Percentiles rank a stretch among this genome's conserved stretches.
Evolutionary conservation across 1,140 invertebrate genomes (phyloP).

Genomic region (Bombus pascuorum): DNA sequence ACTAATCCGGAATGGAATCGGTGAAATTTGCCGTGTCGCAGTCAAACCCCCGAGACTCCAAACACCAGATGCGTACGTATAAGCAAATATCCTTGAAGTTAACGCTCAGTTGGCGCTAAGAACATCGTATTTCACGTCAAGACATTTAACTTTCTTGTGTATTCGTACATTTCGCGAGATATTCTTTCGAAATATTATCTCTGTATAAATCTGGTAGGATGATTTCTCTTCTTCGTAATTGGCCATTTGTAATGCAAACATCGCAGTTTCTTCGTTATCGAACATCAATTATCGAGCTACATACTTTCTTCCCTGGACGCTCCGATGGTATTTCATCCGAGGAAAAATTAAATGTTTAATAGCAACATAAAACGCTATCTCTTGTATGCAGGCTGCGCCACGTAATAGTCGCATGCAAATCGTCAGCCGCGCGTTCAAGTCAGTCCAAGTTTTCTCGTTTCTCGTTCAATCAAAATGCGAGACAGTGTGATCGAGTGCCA

Average conservation of each 20-base stretch:
- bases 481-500: conserved; percentile 68
- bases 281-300: background rate
- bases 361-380: background rate
- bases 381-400: background rate
- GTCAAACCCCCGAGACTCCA: background rate
- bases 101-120: background rate
- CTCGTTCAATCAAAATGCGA: conserved; percentile 68
- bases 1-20: conserved; percentile 8
- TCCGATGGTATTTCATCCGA: background rate
- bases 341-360: conserved; percentile 8
- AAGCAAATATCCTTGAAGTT: background rate
- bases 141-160: no score
- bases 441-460: conserved; percentile 45
- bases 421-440: conserved; percentile 17
- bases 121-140: background rate
- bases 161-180: no score
- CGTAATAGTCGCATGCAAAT: conserved; percentile 46
- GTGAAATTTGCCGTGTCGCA: conserved; percentile 25
- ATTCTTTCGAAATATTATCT: background rate
- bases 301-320: background rate
- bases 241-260: background rate
- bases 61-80: background rate
- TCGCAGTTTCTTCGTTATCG: background rate
- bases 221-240: background rate
- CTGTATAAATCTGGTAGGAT: background rate